phyloP scores from a whole-genome alignment of 2,888 invertebrate species.

The Drosophila eohydei region DNA sequence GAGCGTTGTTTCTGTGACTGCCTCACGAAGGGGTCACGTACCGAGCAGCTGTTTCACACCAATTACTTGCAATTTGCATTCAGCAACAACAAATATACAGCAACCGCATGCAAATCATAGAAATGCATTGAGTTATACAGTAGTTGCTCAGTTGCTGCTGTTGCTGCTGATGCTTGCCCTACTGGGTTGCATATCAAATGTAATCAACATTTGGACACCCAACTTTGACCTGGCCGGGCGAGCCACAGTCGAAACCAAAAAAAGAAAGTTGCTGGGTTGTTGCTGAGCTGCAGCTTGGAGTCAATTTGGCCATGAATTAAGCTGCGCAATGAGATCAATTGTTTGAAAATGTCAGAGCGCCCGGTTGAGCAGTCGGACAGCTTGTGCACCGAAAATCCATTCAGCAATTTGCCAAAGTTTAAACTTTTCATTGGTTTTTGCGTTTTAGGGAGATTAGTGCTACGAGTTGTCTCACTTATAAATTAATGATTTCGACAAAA shows the following conservation, averaged over 20 bases:
- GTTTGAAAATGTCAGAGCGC: conserved; percentile 64
- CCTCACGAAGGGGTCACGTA: conserved; percentile 64
- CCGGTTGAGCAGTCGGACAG: conserved; percentile 4
- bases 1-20: conserved; percentile 23
- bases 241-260: conserved; percentile 18
- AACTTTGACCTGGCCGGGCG: conserved; percentile 30
- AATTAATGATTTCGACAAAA: conserved; percentile 70
- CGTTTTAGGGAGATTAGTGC: conserved; percentile 19
- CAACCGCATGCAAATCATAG: conserved; percentile 78
- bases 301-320: conserved; percentile 80
- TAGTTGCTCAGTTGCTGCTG: conserved; percentile 46
- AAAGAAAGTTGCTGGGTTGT: conserved; percentile 28
- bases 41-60: conserved; percentile 76
- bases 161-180: conserved; percentile 12
- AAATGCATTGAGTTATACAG: conserved; percentile 54
- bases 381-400: conserved; percentile 54
- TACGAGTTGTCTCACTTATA: conserved; percentile 58
- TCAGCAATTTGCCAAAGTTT: conserved; percentile 72
- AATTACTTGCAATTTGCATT: conserved; percentile 78
- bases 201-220: conserved; percentile 69
- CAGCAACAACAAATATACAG: conserved; percentile 45
- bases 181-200: conserved; percentile 71
- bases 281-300: conserved; percentile 37
- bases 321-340: conserved; percentile 78
- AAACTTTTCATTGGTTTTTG: conserved; percentile 66